Conservation (phyloP, 2,797 vertebrate species). For the Pelobates cultripes region DNA sequence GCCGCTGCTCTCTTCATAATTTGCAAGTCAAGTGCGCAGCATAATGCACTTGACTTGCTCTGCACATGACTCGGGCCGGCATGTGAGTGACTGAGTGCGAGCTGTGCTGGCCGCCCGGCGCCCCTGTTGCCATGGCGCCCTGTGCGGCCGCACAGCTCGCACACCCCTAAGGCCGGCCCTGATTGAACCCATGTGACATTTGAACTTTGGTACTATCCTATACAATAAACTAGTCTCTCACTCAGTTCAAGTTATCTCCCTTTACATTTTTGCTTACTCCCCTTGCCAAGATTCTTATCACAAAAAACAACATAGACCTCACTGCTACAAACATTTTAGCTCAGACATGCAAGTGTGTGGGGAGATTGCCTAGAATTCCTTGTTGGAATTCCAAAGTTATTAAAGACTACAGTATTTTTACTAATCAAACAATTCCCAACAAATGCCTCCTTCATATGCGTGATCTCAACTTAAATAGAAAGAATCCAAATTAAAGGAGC, state of each 20-base stretch:
- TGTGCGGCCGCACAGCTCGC: too few relatives aligned
- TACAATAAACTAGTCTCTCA: slow-evolving; percentile 1
- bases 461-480: neutral
- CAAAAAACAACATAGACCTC: slow-evolving; percentile 24
- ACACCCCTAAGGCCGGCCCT: too few relatives aligned
- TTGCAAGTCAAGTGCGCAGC: too few relatives aligned
- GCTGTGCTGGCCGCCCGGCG: too few relatives aligned
- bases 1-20: too few relatives aligned
- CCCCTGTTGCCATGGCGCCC: too few relatives aligned
- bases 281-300: slow-evolving; percentile 28
- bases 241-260: neutral
- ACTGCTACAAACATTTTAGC: neutral
- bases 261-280: neutral
- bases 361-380: neutral
- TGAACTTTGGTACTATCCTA: slow-evolving; percentile 10
- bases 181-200: neutral
- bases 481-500: neutral
- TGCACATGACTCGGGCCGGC: too few relatives aligned
- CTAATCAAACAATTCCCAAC: slow-evolving; percentile 16
- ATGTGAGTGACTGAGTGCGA: too few relatives aligned
- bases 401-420: neutral
- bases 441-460: neutral
- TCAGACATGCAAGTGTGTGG: slow-evolving; percentile 24
- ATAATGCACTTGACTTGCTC: too few relatives aligned
- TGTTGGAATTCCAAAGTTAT: slow-evolving; percentile 30